phyloP scores from a whole-genome alignment of 2,797 vertebrate genomes.

The Cyclura pinguis region DNA sequence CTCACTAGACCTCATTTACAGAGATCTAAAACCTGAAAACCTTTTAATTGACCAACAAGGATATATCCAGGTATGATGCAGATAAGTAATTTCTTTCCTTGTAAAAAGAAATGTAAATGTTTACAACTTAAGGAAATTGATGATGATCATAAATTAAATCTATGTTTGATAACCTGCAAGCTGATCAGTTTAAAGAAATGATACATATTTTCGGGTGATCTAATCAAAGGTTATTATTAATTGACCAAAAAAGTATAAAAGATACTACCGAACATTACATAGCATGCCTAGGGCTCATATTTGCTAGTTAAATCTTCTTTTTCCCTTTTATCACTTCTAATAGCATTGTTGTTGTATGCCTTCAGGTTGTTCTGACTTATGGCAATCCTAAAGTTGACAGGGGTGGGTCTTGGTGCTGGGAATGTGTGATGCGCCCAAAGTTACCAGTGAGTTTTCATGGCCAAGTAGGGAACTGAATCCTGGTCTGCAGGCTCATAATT shows the following conservation, averaged over 20 bases:
- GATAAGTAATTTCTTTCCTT: conserved; percentile 23
- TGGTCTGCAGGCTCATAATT: no score
- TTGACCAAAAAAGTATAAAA: conserved; percentile 29
- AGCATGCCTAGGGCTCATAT: conserved; percentile 6
- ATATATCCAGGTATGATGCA: conserved; percentile 94
- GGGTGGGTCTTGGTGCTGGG: no score
- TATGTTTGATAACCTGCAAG: background rate
- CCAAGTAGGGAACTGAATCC: no score
- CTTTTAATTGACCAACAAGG: conserved; percentile 99
- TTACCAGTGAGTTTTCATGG: no score
- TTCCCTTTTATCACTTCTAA: background rate
- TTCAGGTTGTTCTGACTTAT: no score
- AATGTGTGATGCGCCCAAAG: no score
- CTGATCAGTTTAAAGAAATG: background rate
- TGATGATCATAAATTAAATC: background rate
- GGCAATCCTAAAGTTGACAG: no score
- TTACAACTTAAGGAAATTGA: background rate
- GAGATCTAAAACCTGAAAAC: conserved; percentile 99
- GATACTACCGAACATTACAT: background rate
- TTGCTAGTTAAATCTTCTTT: conserved; percentile 4
- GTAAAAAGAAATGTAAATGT: background rate
- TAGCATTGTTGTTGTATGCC: background rate
- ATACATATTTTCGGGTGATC: conserved; percentile 32
- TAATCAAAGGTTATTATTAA: conserved; percentile 38
- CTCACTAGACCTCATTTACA: conserved; percentile 99